phyloP scores from a whole-genome alignment of 2,797 vertebrate genomes.

The Tympanoctomys barrerae region DNA sequence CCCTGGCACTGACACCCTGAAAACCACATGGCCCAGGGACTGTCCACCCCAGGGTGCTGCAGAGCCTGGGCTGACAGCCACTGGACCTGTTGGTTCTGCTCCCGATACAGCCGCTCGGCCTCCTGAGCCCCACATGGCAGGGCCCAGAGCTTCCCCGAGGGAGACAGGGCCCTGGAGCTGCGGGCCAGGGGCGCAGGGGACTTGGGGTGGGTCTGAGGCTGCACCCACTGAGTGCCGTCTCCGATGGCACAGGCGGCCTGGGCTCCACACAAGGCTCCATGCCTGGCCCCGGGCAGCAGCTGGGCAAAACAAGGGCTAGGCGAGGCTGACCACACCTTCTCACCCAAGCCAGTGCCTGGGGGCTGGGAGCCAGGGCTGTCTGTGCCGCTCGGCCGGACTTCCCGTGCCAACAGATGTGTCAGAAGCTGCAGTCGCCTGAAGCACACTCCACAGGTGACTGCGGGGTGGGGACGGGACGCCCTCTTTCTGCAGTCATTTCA shows the following conservation, averaged over 20 bases:
- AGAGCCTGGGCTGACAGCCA: not conserved
- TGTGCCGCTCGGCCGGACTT: not conserved
- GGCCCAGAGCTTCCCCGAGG: not conserved
- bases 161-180: not conserved
- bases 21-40: not conserved
- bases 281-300: accelerated
- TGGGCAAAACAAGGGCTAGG: not conserved
- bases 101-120: not conserved
- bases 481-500: not conserved
- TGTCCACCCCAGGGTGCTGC: not conserved
- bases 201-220: not conserved
- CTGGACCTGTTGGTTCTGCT: not conserved
- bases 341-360: not conserved
- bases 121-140: not conserved
- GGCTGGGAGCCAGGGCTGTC: not conserved
- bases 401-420: not conserved
- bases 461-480: not conserved
- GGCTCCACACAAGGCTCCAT: not conserved
- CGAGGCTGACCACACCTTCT: not conserved
- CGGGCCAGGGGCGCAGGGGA: not conserved
- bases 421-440: not conserved
- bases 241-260: not conserved
- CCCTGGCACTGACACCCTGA: not conserved
- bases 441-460: not conserved
- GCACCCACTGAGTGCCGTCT: not conserved